phyloP scores from a whole-genome alignment of 2,888 invertebrate genomes.

The Hydraecia micacea region DNA sequence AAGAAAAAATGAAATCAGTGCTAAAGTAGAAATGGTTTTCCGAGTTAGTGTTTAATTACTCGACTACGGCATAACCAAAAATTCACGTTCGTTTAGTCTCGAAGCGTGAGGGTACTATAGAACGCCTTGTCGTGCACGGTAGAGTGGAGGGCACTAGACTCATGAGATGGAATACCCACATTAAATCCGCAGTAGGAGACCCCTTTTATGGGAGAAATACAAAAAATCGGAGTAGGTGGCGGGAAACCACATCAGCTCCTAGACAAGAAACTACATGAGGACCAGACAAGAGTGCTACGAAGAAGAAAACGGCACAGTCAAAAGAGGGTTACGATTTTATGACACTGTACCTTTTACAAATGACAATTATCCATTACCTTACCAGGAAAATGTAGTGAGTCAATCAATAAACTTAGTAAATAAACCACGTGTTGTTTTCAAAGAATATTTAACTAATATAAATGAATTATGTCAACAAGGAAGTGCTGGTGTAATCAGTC shows the following conservation, averaged over 20 bases:
- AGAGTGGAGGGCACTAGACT: background rate
- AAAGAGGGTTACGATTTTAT: background rate
- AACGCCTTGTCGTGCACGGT: background rate
- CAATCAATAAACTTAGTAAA: constrained; percentile 26
- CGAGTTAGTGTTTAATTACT: background rate
- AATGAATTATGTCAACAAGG: constrained; percentile 47
- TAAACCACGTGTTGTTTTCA: constrained; percentile 22
- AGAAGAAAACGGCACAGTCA: background rate
- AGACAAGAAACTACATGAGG: background rate
- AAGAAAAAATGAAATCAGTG: background rate
- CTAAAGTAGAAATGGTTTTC: background rate
- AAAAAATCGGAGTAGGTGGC: background rate
- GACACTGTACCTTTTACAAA: constrained; percentile 11
- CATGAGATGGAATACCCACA: background rate
- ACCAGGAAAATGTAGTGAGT: constrained; percentile 36
- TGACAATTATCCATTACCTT: background rate
- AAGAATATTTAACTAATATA: constrained; percentile 30
- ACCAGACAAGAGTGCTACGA: background rate
- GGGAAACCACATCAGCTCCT: background rate
- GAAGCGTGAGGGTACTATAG: background rate
- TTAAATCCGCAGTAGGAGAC: background rate
- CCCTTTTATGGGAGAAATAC: background rate
- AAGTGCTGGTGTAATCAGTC: constrained; percentile 28
- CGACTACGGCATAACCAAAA: background rate
- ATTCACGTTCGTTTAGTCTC: background rate